Percentiles rank a stretch among this genome's conserved stretches.
Conservation (phyloP, 2,888 invertebrate species). For the Diachrysia chrysitis region DNA sequence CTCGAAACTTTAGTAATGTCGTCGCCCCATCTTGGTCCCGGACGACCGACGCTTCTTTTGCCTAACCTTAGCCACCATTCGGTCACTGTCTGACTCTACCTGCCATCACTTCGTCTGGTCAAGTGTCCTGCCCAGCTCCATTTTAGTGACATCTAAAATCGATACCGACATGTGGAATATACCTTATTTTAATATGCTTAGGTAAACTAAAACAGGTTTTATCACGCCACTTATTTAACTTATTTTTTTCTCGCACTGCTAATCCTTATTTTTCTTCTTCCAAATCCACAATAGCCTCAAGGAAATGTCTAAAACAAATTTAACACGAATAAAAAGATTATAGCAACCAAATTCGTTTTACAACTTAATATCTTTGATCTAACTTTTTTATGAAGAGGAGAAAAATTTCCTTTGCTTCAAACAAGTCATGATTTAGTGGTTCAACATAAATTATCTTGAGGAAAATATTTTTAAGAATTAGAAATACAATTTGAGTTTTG, state of each 20-base stretch:
- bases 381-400: slow-evolving; percentile 2
- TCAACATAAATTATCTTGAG: neutral
- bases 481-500: neutral
- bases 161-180: no score
- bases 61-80: no score
- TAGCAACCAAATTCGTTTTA: neutral
- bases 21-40: no score
- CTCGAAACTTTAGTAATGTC: no score
- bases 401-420: neutral
- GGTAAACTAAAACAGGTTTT: no score
- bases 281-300: neutral
- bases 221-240: no score
- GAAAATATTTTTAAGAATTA: neutral
- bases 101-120: no score
- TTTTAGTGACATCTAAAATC: no score
- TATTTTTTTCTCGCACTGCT: neutral
- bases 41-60: no score
- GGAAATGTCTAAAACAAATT: neutral
- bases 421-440: slow-evolving; percentile 2
- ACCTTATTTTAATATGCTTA: no score
- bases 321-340: neutral
- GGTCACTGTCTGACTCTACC: no score
- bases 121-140: no score
- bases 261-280: neutral
- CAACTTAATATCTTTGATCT: slow-evolving; percentile 2